Conservation (phyloP, 2,797 vertebrate species). For the Clarias pachynema region DNA sequence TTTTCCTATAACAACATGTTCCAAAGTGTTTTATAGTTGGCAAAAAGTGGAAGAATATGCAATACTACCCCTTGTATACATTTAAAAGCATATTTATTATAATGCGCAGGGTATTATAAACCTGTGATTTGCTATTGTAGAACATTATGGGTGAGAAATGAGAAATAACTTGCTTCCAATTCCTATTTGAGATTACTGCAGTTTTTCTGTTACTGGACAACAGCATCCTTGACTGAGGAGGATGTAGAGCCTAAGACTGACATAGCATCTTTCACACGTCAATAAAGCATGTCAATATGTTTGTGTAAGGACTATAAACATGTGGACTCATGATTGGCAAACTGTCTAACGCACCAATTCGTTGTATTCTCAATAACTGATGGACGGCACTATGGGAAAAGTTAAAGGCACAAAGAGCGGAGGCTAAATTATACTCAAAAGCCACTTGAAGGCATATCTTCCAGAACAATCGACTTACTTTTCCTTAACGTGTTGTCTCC, state of each 20-base stretch:
- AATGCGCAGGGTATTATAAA: background rate
- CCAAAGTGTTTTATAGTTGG: background rate
- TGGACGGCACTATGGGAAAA: background rate
- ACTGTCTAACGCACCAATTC: background rate
- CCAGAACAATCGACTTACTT: conserved; percentile 7
- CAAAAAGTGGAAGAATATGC: too few species aligned
- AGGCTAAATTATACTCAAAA: background rate
- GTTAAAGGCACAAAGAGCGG: background rate
- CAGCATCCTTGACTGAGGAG: background rate
- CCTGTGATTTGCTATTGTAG: background rate
- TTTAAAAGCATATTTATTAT: background rate
- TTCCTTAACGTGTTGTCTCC: conserved; percentile 12
- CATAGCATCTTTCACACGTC: background rate
- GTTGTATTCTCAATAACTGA: background rate
- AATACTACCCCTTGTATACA: background rate
- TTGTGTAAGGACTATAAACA: conserved; percentile 17
- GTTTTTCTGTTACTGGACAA: background rate
- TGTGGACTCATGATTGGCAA: conserved; percentile 1
- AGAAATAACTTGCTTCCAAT: conserved; percentile 1
- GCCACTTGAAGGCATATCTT: background rate
- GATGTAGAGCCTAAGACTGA: background rate
- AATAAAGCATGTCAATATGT: conserved; percentile 14
- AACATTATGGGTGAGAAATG: background rate
- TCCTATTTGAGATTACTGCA: background rate
- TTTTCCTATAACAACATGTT: background rate